phyloP scores from a whole-genome alignment of 2,888 invertebrate genomes.

The Pandemis heparana region DNA sequence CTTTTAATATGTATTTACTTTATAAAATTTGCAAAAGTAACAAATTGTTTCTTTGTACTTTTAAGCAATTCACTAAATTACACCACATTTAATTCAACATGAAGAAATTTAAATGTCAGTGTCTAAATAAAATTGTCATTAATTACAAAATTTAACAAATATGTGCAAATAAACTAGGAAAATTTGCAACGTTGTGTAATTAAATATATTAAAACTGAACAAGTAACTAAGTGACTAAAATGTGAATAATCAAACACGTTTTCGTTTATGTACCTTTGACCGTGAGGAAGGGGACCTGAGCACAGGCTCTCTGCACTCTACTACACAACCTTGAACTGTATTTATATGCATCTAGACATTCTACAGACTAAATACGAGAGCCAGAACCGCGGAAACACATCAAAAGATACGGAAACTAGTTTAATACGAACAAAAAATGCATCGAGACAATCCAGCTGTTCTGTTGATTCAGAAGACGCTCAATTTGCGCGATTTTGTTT shows the following conservation, averaged over 20 bases:
- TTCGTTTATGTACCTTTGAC: conserved; percentile 62
- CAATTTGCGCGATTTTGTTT: background rate
- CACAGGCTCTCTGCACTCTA: conserved; percentile 55
- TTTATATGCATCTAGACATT: conserved; percentile 9
- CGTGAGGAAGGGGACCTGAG: conserved; percentile 56
- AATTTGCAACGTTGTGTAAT: conserved; percentile 81
- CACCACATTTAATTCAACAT: conserved; percentile 81
- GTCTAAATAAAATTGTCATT: conserved; percentile 82
- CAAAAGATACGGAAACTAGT: conserved; percentile 32
- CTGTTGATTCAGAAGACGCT: conserved; percentile 22
- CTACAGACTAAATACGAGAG: conserved; percentile 10
- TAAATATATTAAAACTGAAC: conserved; percentile 81
- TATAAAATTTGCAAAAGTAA: conserved; percentile 91
- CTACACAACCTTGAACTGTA: conserved; percentile 65
- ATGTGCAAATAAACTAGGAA: conserved; percentile 84
- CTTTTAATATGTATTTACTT: conserved; percentile 82
- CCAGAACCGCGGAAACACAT: conserved; percentile 2
- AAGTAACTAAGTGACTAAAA: conserved; percentile 80
- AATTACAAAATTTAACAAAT: conserved; percentile 82
- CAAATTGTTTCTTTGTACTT: conserved; percentile 89
- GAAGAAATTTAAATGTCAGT: conserved; percentile 75
- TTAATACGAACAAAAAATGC: conserved; percentile 44
- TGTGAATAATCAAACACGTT: conserved; percentile 79
- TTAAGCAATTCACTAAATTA: conserved; percentile 88
- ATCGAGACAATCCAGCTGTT: conserved; percentile 50